Base-by-base conservation (phyloP, 2,888 invertebrate species). In the Acleris sparsana region DNA sequence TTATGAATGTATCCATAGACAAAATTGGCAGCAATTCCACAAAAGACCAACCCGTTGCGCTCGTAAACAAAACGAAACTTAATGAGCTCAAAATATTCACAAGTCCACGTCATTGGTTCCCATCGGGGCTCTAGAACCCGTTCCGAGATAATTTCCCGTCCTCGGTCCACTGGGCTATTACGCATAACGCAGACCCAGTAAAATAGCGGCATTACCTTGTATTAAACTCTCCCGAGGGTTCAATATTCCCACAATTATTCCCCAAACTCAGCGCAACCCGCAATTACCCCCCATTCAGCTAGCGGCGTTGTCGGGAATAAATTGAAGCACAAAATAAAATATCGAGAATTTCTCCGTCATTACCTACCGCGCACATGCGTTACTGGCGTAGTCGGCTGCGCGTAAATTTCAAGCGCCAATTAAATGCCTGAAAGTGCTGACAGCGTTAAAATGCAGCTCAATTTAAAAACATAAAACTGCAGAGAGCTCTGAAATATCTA, bases 241-340 rank as follows among this genome's bases (percentile, higher is more conserved):
- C 74, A 83, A 87, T 86, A 85, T 90, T 87, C 85, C 81, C 77
- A 87, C 89, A 91, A 91, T 92, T 92, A 92, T 89, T 92, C 89
- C 89, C 90, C 77, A 82, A 86, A 90, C 82, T 78, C 75, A 76
- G 79, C 80, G 84, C 79, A 86, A 84, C 86, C 89, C 88, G 87
- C 92, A 92, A 92, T 92, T 91, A 92, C 90, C 89, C 83, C 81
- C 85, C 88, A 88, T 89, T 88, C 84, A 82, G 86, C 87, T 84
- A 84, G 84, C 88, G 78, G 78, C 78, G 79, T 79, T 79, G 73
- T 67, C 69, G 84, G 80, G 83, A 87, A 87, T 88, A 87, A 89
- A 88, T 89, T 86, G 87, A 85, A 73, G 81, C 76, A 75, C 84
- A 86, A 90, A 89, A 89, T 89, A 89, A 88, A 89, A 86, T 86